Evolutionary conservation across 2,888 invertebrate species (phyloP), one percentile per base, ranked within the genome.

Genomic region (Cephus pulcher): DNA sequence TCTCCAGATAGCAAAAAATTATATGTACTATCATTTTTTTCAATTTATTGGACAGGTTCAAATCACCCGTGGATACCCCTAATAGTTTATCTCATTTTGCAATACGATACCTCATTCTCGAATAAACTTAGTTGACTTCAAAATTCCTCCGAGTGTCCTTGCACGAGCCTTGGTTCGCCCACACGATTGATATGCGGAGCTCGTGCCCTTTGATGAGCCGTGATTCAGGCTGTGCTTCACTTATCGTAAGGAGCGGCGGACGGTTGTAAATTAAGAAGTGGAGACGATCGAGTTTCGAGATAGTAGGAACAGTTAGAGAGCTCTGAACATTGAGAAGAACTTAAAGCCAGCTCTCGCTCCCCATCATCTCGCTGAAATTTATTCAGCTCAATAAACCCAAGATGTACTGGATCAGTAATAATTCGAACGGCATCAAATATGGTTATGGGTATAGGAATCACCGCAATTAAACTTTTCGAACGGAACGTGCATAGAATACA

Each of bases 161-260:
- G 40, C 40, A 56, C 23, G 40, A 56, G 15, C 23, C 40, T 56
- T 33, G 32, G 79, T 70, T 70, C 33, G 76, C 86, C 85, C 82
- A 85, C 86, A 82, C 85, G 78, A 83, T 83, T 80, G 85, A 82
- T 79, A 79, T 73, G 75, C 78, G 78, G 80, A 77, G 73, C 76
- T 81, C 76, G 75, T 80, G 76, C 76, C 40, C 75, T 78, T 77
- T 78, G 80, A 84, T 81, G 83, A 85, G 80, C 79, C 80, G 74
- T 73, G 82, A 82, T 78, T 80, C 79, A 80, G 75, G 71, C 77
- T 76, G 77, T 70, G 69, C 75, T 80, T 81, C 78, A 79, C 78
- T 86, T 85, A 85, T 86, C 85, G 80, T 82, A 77, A 79, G 77
- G 82, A 80, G 82, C 82, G 82, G 80, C 80, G 81, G 81, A 78